Evolutionary conservation across 2,113 vertebrate genomes (phyloP).

Genomic region (Odontophorus gujanensis): DNA sequence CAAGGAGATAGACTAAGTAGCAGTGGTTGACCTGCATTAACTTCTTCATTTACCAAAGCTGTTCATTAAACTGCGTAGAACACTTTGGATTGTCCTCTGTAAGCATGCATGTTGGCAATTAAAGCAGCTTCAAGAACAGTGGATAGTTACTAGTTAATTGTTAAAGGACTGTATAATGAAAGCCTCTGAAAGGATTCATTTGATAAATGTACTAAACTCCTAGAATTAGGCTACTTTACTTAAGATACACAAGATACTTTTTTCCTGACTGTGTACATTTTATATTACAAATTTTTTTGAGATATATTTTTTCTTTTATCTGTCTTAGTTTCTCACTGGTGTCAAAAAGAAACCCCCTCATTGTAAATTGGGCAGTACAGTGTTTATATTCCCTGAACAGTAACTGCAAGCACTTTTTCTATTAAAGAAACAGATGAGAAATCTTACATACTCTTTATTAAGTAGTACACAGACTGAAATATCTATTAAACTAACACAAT

Average conservation of each 20-base stretch:
- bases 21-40: background rate
- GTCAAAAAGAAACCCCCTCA: background rate
- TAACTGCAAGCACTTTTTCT: background rate
- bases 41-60: background rate
- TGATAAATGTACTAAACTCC: background rate
- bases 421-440: background rate
- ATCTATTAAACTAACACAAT: background rate
- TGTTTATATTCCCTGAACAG: background rate
- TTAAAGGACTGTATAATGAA: background rate
- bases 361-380: background rate
- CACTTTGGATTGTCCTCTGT: background rate
- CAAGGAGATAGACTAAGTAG: background rate
- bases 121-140: background rate
- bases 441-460: background rate
- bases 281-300: background rate
- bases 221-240: background rate
- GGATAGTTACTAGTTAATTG: background rate
- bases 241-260: background rate
- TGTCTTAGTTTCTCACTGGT: background rate
- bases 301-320: background rate
- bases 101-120: rapidly evolving
- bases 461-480: background rate
- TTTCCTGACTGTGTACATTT: background rate
- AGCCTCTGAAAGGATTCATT: background rate
- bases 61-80: background rate